phyloP scores from a whole-genome alignment of 2,888 invertebrate genomes.

The Salpingus planirostris region DNA sequence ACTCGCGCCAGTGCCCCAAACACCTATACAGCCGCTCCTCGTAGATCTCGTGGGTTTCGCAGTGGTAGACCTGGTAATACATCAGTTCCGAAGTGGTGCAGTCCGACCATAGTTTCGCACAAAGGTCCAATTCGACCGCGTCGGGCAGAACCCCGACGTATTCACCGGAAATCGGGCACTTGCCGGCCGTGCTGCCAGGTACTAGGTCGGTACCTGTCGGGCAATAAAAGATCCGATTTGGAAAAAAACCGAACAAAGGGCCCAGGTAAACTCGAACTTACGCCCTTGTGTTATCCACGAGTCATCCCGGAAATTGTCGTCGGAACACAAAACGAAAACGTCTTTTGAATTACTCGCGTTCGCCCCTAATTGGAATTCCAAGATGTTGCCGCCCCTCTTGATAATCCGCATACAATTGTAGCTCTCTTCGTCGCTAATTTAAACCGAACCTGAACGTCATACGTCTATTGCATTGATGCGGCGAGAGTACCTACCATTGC shows the following conservation, averaged over 20 bases:
- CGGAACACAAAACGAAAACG: constrained; percentile 30
- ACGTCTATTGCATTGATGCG: too few relatives aligned
- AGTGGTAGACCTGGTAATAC: constrained; percentile 57
- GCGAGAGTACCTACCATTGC: constrained; percentile 43
- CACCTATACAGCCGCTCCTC: constrained; percentile 59
- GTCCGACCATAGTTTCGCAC: constrained; percentile 57
- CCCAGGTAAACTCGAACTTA: constrained; percentile 34
- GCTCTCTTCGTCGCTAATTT: constrained; percentile 49
- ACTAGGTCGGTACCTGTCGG: constrained; percentile 20
- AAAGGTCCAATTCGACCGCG: constrained; percentile 45
- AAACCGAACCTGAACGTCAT: too few relatives aligned
- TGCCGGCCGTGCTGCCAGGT: constrained; percentile 19
- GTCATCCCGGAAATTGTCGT: constrained; percentile 44
- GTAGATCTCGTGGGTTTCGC: constrained; percentile 49
- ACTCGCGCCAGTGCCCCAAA: constrained; percentile 58
- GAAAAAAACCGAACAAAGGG: too few relatives aligned
- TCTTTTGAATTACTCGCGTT: constrained; percentile 31
- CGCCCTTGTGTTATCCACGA: constrained; percentile 56
- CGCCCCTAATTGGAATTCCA: constrained; percentile 50
- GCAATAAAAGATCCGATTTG: constrained; percentile 1
- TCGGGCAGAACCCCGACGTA: constrained; percentile 57
- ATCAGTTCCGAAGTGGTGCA: constrained; percentile 56
- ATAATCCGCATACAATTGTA: constrained; percentile 53
- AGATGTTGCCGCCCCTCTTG: constrained; percentile 49
- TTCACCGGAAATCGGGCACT: constrained; percentile 58